Evolutionary conservation across 2,888 invertebrate genomes (phyloP).

Genomic region (Quadriops clusia): DNA sequence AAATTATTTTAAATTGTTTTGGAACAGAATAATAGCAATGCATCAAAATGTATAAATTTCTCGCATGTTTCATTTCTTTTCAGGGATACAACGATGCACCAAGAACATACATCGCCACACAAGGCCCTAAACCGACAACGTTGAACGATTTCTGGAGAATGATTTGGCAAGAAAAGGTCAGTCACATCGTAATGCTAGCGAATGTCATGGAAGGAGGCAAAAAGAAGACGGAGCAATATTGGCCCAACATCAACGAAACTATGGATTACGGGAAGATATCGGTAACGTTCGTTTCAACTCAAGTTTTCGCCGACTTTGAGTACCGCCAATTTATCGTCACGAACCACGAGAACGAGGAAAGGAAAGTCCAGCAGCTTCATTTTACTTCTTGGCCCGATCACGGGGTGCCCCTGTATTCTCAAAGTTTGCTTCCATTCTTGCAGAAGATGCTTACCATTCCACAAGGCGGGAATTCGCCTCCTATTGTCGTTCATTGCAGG

Average conservation of each 20-base stretch:
- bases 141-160: slow-evolving; percentile 33
- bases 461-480: slow-evolving; percentile 26
- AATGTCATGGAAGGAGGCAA: slow-evolving; percentile 38
- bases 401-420: slow-evolving; percentile 32
- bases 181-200: slow-evolving; percentile 40
- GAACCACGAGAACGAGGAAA: slow-evolving; percentile 18
- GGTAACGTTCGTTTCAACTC: slow-evolving; percentile 26
- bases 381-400: slow-evolving; percentile 44
- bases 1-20: slow-evolving; percentile 14
- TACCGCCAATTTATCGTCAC: slow-evolving; percentile 26
- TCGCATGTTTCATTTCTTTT: too few relatives aligned
- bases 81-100: slow-evolving; percentile 28
- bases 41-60: neutral
- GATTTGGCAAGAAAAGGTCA: slow-evolving; percentile 39
- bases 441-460: slow-evolving; percentile 30
- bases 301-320: slow-evolving; percentile 31
- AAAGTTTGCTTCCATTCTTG: slow-evolving; percentile 13
- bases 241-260: slow-evolving; percentile 37
- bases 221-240: slow-evolving; percentile 41
- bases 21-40: neutral
- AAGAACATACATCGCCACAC: slow-evolving; percentile 32
- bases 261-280: slow-evolving; percentile 28
- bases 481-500: slow-evolving; percentile 44
- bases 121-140: slow-evolving; percentile 31
- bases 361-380: slow-evolving; percentile 38